phyloP scores from a whole-genome alignment of 2,888 invertebrate species.

The Fragum fragum region DNA sequence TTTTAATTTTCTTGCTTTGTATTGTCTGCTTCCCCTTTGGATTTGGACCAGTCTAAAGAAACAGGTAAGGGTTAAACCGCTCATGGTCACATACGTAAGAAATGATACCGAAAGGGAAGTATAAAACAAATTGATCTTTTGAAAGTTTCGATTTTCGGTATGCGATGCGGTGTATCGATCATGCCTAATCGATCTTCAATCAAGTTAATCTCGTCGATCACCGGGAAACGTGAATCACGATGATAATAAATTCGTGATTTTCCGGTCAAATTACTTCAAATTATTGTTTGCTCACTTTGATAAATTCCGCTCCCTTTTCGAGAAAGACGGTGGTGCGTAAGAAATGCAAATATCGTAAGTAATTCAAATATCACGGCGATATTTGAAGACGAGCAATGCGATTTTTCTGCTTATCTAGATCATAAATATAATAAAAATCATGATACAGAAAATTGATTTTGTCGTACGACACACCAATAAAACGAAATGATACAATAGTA shows the following conservation, averaged over 20 bases:
- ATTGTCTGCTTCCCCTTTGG: no score
- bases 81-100: no score
- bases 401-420: no score
- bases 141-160: not conserved
- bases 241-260: not conserved
- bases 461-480: no score
- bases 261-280: conserved; percentile 1
- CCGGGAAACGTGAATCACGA: not conserved
- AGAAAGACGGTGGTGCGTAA: not conserved
- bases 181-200: conserved; percentile 2
- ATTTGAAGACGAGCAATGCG: no score
- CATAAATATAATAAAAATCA: no score
- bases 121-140: not conserved
- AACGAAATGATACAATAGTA: no score
- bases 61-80: no score
- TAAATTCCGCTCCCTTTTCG: not conserved
- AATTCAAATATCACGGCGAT: not conserved
- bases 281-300: not conserved
- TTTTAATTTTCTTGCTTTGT: no score
- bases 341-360: not conserved
- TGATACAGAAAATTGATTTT: no score
- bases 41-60: no score
- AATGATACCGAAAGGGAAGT: not conserved
- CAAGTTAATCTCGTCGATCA: not conserved
- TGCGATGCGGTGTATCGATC: conserved; percentile 2